Percentiles rank a stretch among this genome's conserved stretches.
These are phyloP conservation scores for Xenotilapia flavipinnis DNA, from an alignment of 2,113 vertebrate species.

Conservation along the genomic window DNA sequence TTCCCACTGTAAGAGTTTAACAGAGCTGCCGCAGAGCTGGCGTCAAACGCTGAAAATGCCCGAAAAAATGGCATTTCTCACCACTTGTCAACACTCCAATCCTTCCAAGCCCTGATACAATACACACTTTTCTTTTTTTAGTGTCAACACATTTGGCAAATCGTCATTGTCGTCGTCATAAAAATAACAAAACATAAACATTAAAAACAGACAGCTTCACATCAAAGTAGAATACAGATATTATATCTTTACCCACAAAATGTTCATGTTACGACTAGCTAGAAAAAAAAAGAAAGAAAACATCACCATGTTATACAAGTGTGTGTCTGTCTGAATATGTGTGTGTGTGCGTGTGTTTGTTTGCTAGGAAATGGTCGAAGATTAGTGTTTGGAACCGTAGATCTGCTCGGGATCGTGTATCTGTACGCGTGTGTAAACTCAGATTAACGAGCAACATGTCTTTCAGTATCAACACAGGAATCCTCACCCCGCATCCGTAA, in stretches of 20 bases:
- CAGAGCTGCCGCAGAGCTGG: background rate
- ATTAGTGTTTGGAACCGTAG: background rate
- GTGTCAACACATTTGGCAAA: constrained; percentile 81
- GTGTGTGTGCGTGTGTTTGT: background rate
- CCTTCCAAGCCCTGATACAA: constrained; percentile 44
- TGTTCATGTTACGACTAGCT: constrained; percentile 91
- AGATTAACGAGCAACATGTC: constrained; percentile 43
- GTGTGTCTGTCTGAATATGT: background rate
- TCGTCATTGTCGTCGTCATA: constrained; percentile 46
- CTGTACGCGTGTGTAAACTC: constrained; percentile 20
- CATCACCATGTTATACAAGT: constrained; percentile 72
- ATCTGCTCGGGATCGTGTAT: background rate
- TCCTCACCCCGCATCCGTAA: background rate
- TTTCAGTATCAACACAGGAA: constrained; percentile 41
- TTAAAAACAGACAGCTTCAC: constrained; percentile 79
- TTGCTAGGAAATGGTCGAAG: background rate
- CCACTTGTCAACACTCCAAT: constrained; percentile 47
- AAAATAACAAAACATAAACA: constrained; percentile 78
- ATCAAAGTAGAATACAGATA: constrained; percentile 69
- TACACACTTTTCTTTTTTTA: constrained; percentile 61
- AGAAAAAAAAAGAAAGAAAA: constrained; percentile 69
- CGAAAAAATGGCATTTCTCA: constrained; percentile 40
- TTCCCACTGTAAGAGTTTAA: background rate
- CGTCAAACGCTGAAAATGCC: background rate
- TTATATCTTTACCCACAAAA: constrained; percentile 77